A percentile compares a stretch with the other conserved stretches of the same genome.
These are phyloP conservation scores for Himalopsyche anomala DNA, from an alignment of 2,888 invertebrate species.

Conservation along the genomic window DNA sequence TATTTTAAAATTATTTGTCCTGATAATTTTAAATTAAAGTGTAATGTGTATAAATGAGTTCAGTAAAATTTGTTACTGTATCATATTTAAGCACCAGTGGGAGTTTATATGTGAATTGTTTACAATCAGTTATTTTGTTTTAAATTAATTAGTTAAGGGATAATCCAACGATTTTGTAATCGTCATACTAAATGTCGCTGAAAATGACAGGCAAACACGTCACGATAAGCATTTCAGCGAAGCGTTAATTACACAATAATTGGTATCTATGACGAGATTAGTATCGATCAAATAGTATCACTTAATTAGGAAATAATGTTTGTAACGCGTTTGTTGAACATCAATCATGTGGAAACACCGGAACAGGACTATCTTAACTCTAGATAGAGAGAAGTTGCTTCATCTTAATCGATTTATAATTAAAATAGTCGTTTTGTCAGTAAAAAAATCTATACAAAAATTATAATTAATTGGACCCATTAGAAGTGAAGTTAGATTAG, in stretches of 20 bases:
- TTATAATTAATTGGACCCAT: too few relatives aligned
- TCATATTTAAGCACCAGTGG: neutral
- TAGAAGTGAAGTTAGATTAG: too few relatives aligned
- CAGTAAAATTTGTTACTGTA: too few relatives aligned
- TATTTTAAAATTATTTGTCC: too few relatives aligned
- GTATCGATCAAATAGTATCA: constrained; percentile 23
- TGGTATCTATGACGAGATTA: constrained; percentile 45
- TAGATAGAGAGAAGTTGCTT: neutral
- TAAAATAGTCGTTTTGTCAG: neutral
- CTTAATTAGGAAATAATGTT: constrained; percentile 8
- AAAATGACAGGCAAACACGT: constrained; percentile 3
- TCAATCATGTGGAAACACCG: neutral
- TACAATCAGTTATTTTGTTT: constrained; percentile 28
- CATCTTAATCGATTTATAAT: neutral
- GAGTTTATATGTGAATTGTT: too few relatives aligned
- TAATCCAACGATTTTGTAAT: neutral
- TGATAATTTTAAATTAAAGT: too few relatives aligned
- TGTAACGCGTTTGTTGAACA: neutral
- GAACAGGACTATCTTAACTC: neutral
- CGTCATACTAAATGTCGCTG: constrained; percentile 3
- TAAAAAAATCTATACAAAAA: too few relatives aligned
- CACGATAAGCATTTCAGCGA: constrained; percentile 27
- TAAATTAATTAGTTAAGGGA: neutral
- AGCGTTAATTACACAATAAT: constrained; percentile 53
- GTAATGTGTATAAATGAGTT: too few relatives aligned